Conservation (phyloP, 2,113 vertebrate species). For the Pseudorhombus dupliciocellatus region DNA sequence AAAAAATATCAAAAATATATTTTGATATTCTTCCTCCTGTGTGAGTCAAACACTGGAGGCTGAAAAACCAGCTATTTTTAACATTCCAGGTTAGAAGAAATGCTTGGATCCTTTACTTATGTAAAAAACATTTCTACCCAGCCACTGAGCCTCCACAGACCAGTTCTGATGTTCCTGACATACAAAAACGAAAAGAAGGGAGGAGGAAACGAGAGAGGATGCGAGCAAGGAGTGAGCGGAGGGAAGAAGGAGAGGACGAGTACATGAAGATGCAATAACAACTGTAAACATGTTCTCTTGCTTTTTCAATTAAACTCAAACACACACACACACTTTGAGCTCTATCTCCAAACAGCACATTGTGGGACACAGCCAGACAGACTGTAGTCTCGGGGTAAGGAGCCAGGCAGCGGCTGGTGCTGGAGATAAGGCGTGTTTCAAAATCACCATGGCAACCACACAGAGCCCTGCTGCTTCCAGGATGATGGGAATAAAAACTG, state of each 20-base stretch:
- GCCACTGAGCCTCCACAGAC: no score
- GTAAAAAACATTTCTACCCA: no score
- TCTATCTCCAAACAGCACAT: neutral
- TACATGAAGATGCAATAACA: neutral
- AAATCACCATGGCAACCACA: slow-evolving; percentile 49
- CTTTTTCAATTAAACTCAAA: neutral
- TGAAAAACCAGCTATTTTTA: no score
- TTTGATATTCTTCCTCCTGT: neutral
- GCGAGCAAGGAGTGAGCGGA: no score
- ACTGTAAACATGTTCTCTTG: neutral
- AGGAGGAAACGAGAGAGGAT: neutral
- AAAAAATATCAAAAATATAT: neutral
- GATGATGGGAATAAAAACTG: slow-evolving; percentile 19
- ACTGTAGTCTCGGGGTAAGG: neutral
- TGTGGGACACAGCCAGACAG: slow-evolving; percentile 4
- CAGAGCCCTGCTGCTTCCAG: slow-evolving; percentile 8
- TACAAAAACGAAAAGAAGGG: neutral
- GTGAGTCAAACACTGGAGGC: no score
- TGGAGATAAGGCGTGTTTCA: slow-evolving; percentile 54
- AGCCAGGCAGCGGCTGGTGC: slow-evolving; percentile 36
- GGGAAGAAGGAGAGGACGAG: neutral
- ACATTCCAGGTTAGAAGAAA: no score
- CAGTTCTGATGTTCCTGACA: no score
- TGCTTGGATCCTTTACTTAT: no score
- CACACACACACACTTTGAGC: neutral